Base-by-base conservation (phyloP, 1,140 invertebrate genomes). In the Eriocheir sinensis region DNA sequence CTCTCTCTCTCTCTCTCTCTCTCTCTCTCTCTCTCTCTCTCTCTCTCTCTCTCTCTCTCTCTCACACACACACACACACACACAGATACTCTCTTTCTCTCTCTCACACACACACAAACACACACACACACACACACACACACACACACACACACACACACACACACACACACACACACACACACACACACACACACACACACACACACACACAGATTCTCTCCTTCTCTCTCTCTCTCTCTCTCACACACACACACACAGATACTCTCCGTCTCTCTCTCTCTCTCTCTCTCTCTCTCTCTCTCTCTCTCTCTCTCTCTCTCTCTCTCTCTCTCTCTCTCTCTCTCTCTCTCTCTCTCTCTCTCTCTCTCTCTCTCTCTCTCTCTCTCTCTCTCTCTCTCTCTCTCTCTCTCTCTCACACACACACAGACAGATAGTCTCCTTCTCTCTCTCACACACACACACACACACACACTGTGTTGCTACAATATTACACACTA, bases 331-430 rank as follows among this genome's bases (percentile, higher is more conserved):
- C 60, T 9, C 60, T 72, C 60, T 72, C 9, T 72, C 27, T 72
- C 27, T 27, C 27, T 27, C 60, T 27, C 27, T 72, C 27, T 72
- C 60, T 72, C 60, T 72, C 60, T 72, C 60, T 72, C 60, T 72
- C 60, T 72, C 27, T 72, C 60, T 72, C 27, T 27, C 27, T 27
- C 60, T 72, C 60, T 27, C 60, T 12, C 60, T 72, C 60, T 72
- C 60, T 72, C 60, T 72, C 60, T 72, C 60, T 72, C 60, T 72
- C 60, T 72, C 60, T 72, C 60, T 72, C 60, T 72, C 60, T 72
- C 60, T 72, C 60, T n/a, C 60, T 27, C 60, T 27, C 60, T 27
- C 60, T 27, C 60, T 27, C 60, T 27, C 60, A 12, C 27, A 9
- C 27, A 9, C 27, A 9, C 60, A 12, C 60, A 12, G 12, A 12